Evolutionary conservation across 2,113 vertebrate species (phyloP), one percentile per base, ranked within the genome.

Genomic region (Pedetes capensis): DNA sequence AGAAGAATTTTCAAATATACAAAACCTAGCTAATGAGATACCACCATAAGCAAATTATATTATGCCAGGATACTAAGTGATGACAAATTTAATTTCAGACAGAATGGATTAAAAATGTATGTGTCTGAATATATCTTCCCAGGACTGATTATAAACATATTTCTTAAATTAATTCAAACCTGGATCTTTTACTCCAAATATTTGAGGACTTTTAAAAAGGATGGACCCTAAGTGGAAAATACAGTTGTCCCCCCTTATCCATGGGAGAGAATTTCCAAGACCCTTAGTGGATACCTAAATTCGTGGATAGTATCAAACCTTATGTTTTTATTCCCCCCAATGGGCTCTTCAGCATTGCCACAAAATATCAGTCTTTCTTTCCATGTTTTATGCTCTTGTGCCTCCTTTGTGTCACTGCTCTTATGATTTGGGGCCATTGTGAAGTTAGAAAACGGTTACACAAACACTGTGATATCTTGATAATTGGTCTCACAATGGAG

Each of bases 121-220:
- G 3, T 25, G 64, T 89, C n/a, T 96, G 55, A 96, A 71, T 59
- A 90, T 61, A 61, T 88, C n/a, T n/a, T 51, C 10, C 29, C 72
- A 16, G 14, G 14, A 75, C 27, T 68, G 27, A 63, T 72, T 86
- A 49, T 72, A 69, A 53, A 81, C 6, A 5, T 61, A 53, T 86
- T 82, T 82, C 51, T 93, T 47, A 83, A 93, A 72, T 76, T 75
- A 34, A 69, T 8, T 53, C 10, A 6, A 83, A 93, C 8, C 8
- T 93, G 53, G 6, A 66, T 72, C 39, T 74, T 82, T 75, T 78
- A 51, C 13, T 92, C 20, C 12, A 78, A 71, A 87, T 66, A 80
- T 22, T 27, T 92, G 49, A 82, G 44, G 6, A 86, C 69, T 79
- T n/a, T n/a, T 94, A 57, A 42, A 81, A 86, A 75, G 57, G 34